These are phyloP conservation scores for Centropyge bicolor DNA, from an alignment of 2,797 vertebrate genomes.

Conservation along the genomic window DNA sequence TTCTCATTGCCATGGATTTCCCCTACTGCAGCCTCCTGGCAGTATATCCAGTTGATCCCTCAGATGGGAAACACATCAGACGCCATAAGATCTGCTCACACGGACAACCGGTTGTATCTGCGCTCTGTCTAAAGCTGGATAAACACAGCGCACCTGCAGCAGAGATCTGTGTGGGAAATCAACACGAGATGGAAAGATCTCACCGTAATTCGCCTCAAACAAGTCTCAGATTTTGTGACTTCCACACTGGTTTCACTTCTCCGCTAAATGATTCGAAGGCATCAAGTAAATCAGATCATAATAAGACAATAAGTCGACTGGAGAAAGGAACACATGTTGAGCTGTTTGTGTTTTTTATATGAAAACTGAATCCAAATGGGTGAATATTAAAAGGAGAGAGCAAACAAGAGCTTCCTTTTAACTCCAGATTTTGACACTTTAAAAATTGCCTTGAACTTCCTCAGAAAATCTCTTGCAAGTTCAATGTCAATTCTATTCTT, in stretches of 20 bases:
- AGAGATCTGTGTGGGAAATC: constrained; percentile 44
- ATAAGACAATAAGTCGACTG: constrained; percentile 3
- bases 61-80: constrained; percentile 71
- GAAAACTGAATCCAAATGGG: constrained; percentile 5
- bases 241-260: constrained; percentile 11
- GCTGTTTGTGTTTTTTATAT: background rate
- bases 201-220: constrained; percentile 17
- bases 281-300: constrained; percentile 11
- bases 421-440: background rate
- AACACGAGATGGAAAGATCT: constrained; percentile 38
- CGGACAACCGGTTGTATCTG: constrained; percentile 40
- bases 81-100: constrained; percentile 33
- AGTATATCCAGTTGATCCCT: constrained; percentile 33
- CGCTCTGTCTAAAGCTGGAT: constrained; percentile 55
- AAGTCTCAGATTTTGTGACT: constrained; percentile 24
- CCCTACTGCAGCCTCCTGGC: constrained; percentile 43
- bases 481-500: too few species aligned
- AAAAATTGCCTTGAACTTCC: too few species aligned
- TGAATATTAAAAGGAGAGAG: background rate
- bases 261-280: constrained; percentile 16
- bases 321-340: background rate
- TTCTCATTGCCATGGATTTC: constrained; percentile 44
- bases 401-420: background rate
- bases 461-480: too few species aligned
- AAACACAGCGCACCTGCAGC: constrained; percentile 62